Percentiles rank a stretch among this genome's conserved stretches.
Evolutionary conservation across 37 sponge, comb jelly and placozoan genomes (phyloP).

Genomic region (Mnemiopsis leidyi): DNA sequence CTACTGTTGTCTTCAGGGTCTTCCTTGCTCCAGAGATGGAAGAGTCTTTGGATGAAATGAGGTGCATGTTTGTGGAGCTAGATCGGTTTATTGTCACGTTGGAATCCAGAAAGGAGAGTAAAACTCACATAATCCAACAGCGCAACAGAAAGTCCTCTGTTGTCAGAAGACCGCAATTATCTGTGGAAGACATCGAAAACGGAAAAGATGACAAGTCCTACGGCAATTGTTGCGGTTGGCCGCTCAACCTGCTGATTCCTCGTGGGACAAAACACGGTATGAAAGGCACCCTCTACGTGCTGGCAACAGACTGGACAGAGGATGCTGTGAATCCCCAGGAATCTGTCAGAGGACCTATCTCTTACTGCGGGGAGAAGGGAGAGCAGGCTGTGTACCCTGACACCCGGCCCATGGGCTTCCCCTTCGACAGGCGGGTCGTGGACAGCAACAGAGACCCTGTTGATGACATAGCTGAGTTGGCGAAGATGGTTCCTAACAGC

Average conservation of each 20-base stretch:
- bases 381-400: not conserved
- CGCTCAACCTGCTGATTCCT: not conserved
- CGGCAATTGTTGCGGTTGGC: constrained; percentile 6
- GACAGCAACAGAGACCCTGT: not conserved
- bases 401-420: constrained; percentile 15
- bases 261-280: not conserved
- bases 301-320: not conserved
- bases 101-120: not conserved
- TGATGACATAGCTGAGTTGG: not conserved
- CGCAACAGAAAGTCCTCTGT: not conserved
- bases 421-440: constrained; percentile 13
- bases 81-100: not conserved
- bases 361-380: not conserved
- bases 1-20: not conserved
- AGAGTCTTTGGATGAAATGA: not conserved
- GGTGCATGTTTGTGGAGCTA: not conserved
- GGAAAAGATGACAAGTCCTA: not conserved
- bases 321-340: not conserved
- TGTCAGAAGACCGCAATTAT: not conserved
- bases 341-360: not conserved
- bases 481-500: not conserved
- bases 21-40: not conserved
- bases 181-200: not conserved
- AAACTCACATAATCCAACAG: not conserved
- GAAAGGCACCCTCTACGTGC: not conserved